Evolutionary conservation across 2,113 vertebrate genomes (phyloP).

Genomic region (Psammodynastes pulverulentus): DNA sequence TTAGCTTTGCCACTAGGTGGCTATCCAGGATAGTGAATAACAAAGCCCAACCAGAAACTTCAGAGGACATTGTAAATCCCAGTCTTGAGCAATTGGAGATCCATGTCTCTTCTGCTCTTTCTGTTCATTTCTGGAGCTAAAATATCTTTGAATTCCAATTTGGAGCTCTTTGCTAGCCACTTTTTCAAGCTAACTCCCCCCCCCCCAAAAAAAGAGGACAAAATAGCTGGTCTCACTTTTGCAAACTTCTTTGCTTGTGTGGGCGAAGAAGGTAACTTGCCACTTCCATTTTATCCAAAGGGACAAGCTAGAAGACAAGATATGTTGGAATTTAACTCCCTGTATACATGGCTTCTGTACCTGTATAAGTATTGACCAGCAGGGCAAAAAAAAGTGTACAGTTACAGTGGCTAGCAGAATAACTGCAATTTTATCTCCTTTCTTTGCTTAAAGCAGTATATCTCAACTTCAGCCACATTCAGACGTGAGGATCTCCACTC

Average conservation of each 20-base stretch:
- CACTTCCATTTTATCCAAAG: neutral
- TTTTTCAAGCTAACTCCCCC: neutral
- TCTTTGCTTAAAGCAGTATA: neutral
- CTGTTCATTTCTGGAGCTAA: neutral
- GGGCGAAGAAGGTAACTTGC: neutral
- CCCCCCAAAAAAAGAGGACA: neutral
- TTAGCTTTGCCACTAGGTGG: neutral
- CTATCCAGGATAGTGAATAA: neutral
- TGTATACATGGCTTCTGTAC: neutral
- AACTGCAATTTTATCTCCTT: neutral
- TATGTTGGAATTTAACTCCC: neutral
- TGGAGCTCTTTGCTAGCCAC: neutral
- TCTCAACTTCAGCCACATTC: neutral
- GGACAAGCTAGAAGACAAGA: neutral
- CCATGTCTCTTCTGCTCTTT: fast-evolving
- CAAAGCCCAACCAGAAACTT: neutral
- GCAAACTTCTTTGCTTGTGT: neutral
- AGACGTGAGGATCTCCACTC: neutral
- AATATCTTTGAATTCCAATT: fast-evolving
- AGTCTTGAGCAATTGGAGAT: neutral
- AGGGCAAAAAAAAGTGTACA: neutral
- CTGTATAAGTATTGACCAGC: neutral
- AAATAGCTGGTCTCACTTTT: neutral
- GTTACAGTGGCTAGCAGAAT: neutral
- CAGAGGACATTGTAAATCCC: neutral